Percentiles rank a stretch among this genome's conserved stretches.
These are phyloP conservation scores for Anneissia japonica DNA, from an alignment of 35 echinoderm and acorn worm genomes.

Conservation along the genomic window DNA sequence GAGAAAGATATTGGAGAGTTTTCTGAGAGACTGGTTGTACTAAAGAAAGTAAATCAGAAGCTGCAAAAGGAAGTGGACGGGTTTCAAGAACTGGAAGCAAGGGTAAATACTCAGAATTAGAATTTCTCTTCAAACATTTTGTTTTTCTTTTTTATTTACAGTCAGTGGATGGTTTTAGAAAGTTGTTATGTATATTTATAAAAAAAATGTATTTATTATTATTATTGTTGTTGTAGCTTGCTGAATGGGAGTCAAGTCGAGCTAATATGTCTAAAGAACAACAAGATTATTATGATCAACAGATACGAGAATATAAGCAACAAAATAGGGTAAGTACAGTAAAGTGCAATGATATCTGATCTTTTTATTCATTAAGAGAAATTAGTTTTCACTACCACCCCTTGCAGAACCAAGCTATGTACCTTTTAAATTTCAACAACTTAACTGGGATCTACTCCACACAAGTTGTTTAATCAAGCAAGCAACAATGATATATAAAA, in stretches of 20 bases:
- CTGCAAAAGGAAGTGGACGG: constrained; percentile 85
- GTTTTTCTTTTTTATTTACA: not conserved
- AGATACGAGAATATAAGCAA: constrained; percentile 82
- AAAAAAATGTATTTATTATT: not conserved
- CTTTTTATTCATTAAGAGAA: not conserved
- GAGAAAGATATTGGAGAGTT: constrained; percentile 67
- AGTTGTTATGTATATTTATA: not conserved
- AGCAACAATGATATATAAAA: no score
- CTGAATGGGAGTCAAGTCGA: constrained; percentile 73
- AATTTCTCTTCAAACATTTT: not conserved
- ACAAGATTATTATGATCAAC: constrained; percentile 75
- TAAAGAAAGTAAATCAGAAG: constrained; percentile 81
- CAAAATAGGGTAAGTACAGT: constrained; percentile 58
- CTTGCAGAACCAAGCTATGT: not conserved
- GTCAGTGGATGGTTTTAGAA: not conserved
- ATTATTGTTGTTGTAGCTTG: constrained; percentile 41
- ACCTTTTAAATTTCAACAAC: no score
- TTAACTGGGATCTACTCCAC: no score
- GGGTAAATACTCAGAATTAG: constrained; percentile 49
- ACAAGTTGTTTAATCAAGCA: no score
- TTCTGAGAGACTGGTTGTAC: constrained; percentile 62
- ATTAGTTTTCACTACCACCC: not conserved
- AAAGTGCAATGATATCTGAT: not conserved
- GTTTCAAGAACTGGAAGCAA: constrained; percentile 85
- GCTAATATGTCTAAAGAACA: constrained; percentile 81